phyloP scores from a whole-genome alignment of 2,797 vertebrate genomes.

The Dendrocincla fuliginosa region DNA sequence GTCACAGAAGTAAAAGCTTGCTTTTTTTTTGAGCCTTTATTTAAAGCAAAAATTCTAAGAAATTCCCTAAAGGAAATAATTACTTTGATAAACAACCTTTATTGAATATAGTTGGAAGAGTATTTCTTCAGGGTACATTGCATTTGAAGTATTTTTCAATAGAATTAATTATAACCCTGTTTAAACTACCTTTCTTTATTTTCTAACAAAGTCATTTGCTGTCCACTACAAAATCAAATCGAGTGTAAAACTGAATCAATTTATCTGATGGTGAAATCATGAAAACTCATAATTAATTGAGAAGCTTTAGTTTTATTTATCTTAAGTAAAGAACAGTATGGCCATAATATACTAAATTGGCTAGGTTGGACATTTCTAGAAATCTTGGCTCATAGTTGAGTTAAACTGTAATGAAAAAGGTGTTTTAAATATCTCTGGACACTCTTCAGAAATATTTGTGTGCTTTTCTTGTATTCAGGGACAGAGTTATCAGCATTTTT shows the following conservation, averaged over 20 bases:
- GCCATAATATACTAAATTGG: background rate
- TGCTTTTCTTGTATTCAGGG: background rate
- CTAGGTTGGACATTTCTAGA: background rate
- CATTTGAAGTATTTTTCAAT: constrained; percentile 56
- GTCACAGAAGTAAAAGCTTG: constrained; percentile 23
- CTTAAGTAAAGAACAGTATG: background rate
- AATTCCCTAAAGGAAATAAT: constrained; percentile 65
- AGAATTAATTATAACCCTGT: constrained; percentile 63
- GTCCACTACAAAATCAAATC: constrained; percentile 57
- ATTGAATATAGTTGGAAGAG: constrained; percentile 47
- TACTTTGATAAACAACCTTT: constrained; percentile 67
- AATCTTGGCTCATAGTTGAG: background rate
- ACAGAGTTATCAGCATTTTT: background rate
- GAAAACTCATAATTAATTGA: constrained; percentile 21
- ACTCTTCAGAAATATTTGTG: background rate
- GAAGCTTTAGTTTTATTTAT: constrained; percentile 36
- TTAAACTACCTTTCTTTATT: constrained; percentile 41
- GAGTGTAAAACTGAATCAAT: constrained; percentile 59
- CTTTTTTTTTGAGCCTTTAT: background rate
- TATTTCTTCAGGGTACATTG: constrained; percentile 46
- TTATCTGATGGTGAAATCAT: constrained; percentile 38
- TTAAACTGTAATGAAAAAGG: background rate
- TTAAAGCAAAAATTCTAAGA: constrained; percentile 8
- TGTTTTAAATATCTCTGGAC: background rate
- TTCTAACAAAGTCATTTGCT: constrained; percentile 32